Conservation (phyloP, 2,797 vertebrate species). For the Eupleurogrammus muticus region DNA sequence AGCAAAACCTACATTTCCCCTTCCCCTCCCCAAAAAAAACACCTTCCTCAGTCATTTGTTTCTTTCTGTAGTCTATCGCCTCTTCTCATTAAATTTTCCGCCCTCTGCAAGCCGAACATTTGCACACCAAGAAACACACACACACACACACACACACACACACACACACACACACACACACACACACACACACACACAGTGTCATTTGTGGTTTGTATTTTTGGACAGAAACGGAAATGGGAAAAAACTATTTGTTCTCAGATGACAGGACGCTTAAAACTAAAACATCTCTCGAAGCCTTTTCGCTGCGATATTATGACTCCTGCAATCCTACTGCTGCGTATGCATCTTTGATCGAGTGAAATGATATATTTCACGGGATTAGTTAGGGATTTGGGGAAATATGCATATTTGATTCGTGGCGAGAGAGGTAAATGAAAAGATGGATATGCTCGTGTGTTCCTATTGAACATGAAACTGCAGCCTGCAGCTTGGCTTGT, state of each 20-base stretch:
- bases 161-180: too few relatives aligned
- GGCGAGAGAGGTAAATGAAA: not conserved
- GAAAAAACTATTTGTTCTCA: conserved; percentile 52
- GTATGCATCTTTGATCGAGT: conserved; percentile 1
- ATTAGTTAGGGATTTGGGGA: not conserved
- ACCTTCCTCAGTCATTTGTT: conserved; percentile 14
- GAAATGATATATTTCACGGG: not conserved
- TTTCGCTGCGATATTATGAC: not conserved
- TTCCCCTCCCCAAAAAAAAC: conserved; percentile 12
- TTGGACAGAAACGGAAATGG: conserved; percentile 37
- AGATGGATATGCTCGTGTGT: not conserved
- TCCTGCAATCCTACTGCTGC: not conserved
- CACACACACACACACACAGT: conserved; percentile 24
- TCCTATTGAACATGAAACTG: conserved; percentile 5
- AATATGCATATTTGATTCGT: not conserved
- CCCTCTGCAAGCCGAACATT: conserved; percentile 34
- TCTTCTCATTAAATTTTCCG: conserved; percentile 38
- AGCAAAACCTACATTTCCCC: conserved; percentile 28
- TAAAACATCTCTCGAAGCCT: not conserved
- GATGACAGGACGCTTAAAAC: conserved; percentile 32
- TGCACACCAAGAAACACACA: conserved; percentile 15
- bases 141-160: conserved; percentile 22
- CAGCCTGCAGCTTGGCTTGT: conserved; percentile 16
- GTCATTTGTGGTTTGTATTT: conserved; percentile 40
- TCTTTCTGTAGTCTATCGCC: conserved; percentile 19